Conservation (phyloP, 2,797 vertebrate species). For the Silurus lanzhouensis region DNA sequence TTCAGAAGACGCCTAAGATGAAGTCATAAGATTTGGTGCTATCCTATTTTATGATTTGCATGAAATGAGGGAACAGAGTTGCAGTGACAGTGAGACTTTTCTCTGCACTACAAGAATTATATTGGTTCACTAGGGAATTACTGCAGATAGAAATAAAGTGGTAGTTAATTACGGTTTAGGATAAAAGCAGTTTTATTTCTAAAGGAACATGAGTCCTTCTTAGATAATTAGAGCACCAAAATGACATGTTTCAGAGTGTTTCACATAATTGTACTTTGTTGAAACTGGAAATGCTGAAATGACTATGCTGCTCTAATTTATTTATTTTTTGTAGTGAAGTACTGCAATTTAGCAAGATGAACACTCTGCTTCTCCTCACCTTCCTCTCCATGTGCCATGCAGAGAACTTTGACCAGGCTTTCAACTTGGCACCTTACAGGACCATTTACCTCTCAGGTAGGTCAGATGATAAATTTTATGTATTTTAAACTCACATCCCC, state of each 20-base stretch:
- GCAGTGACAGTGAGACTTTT: conserved; percentile 41
- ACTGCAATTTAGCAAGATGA: conserved; percentile 79
- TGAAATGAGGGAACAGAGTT: conserved; percentile 9
- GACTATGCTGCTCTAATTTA: background rate
- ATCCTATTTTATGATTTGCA: conserved; percentile 11
- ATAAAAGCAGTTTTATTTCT: background rate
- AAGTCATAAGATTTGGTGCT: background rate
- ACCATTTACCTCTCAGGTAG: conserved; percentile 92
- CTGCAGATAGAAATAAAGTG: conserved; percentile 44
- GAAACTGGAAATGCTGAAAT: background rate
- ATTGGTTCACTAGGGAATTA: conserved; percentile 29
- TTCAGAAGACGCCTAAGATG: background rate
- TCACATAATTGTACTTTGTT: background rate
- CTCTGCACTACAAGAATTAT: conserved; percentile 36
- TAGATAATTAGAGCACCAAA: background rate
- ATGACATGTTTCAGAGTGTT: background rate
- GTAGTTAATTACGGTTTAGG: background rate
- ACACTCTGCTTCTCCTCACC: conserved; percentile 82
- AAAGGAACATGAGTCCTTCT: background rate
- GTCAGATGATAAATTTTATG: conserved; percentile 32
- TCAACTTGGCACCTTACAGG: conserved; percentile 78
- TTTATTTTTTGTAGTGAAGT: conserved; percentile 72
- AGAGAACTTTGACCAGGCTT: conserved; percentile 74
- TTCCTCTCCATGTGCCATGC: conserved; percentile 83
- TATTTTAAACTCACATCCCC: background rate